Conservation (phyloP, 2,113 vertebrate genomes). For the Clarias gariepinus region DNA sequence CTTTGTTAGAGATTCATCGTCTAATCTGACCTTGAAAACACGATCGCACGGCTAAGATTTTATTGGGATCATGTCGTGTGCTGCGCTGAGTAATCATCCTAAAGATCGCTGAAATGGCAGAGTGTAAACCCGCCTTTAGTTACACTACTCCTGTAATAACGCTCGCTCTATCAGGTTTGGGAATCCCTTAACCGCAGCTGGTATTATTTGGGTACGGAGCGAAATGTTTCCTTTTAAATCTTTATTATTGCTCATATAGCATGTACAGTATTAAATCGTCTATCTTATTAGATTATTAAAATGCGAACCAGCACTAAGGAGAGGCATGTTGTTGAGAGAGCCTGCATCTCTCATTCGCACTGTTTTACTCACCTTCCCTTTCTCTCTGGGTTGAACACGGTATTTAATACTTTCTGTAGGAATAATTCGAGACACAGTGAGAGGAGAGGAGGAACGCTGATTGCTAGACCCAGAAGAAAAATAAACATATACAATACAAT, state of each 20-base stretch:
- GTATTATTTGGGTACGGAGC: not conserved
- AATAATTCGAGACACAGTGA: not conserved
- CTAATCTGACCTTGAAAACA: not conserved
- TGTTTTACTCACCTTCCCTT: not conserved
- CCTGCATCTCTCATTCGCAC: not conserved
- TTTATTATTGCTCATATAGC: slow-evolving; percentile 34
- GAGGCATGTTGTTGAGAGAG: not conserved
- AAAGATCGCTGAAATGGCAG: not conserved
- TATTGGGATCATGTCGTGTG: not conserved
- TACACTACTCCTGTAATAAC: not conserved
- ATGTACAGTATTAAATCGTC: slow-evolving; percentile 28
- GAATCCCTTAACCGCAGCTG: not conserved
- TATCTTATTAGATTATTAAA: slow-evolving; percentile 31
- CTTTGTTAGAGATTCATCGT: not conserved
- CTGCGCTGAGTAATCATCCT: not conserved
- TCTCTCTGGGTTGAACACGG: slow-evolving; percentile 12
- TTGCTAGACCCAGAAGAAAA: not conserved
- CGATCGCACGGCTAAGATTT: not conserved
- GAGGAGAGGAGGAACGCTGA: not conserved
- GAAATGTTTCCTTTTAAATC: not conserved
- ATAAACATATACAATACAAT: not conserved
- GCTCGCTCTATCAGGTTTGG: not conserved
- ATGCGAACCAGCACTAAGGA: slow-evolving; percentile 21
- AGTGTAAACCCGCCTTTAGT: not conserved
- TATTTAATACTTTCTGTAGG: not conserved